These are phyloP conservation scores for Uloborus diversus DNA, from an alignment of 1,140 invertebrate species.

Conservation along the genomic window DNA sequence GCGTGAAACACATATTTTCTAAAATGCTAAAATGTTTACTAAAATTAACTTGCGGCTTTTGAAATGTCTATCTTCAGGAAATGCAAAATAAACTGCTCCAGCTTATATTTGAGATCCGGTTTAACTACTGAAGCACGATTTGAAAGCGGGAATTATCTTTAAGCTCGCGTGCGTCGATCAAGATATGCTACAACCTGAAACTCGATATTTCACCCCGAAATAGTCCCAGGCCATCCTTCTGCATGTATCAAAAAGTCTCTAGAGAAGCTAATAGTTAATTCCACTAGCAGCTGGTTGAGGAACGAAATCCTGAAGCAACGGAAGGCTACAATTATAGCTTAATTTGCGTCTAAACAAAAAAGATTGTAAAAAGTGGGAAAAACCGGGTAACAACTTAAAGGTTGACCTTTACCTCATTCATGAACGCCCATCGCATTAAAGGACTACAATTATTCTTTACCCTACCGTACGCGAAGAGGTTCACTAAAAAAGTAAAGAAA, in stretches of 20 bases:
- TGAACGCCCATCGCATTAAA: constrained; percentile 38
- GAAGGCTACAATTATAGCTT: constrained; percentile 41
- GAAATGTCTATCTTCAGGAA: no score
- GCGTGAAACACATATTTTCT: no score
- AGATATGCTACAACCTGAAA: neutral
- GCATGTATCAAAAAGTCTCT: neutral
- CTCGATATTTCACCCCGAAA: neutral
- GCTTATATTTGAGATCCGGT: no score
- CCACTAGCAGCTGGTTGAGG: neutral
- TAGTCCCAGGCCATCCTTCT: neutral
- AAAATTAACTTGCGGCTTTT: no score
- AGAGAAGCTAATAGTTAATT: neutral
- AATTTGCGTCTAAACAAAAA: constrained; percentile 23
- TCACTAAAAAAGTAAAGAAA: neutral
- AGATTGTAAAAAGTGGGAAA: constrained; percentile 7
- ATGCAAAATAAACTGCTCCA: no score
- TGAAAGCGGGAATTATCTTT: no score
- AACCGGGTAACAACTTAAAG: constrained; percentile 29
- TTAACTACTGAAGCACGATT: no score
- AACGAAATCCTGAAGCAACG: neutral
- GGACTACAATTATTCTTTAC: constrained; percentile 11
- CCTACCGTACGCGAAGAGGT: neutral
- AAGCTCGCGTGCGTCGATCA: no score
- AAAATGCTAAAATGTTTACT: no score
- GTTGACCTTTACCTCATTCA: constrained; percentile 32